Percentiles rank a stretch among this genome's conserved stretches.
Conservation (phyloP, 2,797 vertebrate species). For the Pipistrellus pygmaeus region DNA sequence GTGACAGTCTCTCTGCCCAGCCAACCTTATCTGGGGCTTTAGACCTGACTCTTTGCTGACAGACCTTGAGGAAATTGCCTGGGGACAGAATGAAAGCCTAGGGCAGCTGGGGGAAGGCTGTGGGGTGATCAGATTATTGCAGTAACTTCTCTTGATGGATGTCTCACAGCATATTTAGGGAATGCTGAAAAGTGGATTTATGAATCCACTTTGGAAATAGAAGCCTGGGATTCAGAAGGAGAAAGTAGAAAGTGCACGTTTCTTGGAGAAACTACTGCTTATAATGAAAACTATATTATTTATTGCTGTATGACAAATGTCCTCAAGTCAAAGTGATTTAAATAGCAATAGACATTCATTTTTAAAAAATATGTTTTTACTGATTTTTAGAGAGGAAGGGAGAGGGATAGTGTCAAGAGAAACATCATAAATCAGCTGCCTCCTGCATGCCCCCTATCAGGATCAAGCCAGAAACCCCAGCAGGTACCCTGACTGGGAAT, state of each 20-base stretch:
- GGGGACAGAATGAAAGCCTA: conserved; percentile 20
- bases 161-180: background rate
- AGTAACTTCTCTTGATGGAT: conserved; percentile 64
- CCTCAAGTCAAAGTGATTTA: conserved; percentile 5
- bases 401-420: too few relatives aligned
- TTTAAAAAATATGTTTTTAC: too few relatives aligned
- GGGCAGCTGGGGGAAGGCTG: background rate
- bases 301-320: background rate
- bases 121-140: conserved; percentile 46
- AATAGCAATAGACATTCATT: background rate
- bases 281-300: conserved; percentile 6
- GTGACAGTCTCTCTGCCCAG: background rate
- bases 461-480: too few relatives aligned
- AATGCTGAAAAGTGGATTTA: conserved; percentile 32
- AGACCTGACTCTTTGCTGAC: fast-evolving
- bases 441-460: too few relatives aligned
- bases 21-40: background rate
- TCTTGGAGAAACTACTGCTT: background rate
- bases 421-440: too few relatives aligned
- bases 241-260: background rate
- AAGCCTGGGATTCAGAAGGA: background rate
- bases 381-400: too few relatives aligned
- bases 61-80: background rate
- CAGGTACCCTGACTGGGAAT: too few relatives aligned
- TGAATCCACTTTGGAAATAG: conserved; percentile 17